Conservation (phyloP, 1,140 invertebrate species). For the Geopemphigus sp. region DNA sequence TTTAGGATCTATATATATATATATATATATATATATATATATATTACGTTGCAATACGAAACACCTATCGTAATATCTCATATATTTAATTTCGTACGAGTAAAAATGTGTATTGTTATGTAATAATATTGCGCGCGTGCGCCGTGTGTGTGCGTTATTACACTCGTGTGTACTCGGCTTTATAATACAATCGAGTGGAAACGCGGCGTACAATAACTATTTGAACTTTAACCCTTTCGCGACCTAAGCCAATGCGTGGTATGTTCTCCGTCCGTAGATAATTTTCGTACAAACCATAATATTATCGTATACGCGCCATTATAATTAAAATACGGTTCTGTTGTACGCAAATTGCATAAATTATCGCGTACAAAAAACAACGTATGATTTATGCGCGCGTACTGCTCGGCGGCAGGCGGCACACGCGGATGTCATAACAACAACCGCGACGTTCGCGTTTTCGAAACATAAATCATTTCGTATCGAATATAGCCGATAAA, state of each 20-base stretch:
- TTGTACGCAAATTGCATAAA: not conserved
- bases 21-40: too few species aligned
- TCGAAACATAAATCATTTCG: too few species aligned
- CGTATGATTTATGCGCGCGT: slow-evolving; percentile 5
- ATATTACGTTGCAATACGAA: too few species aligned
- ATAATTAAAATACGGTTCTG: slow-evolving; percentile 22
- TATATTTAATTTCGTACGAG: not conserved
- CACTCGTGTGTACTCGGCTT: not conserved
- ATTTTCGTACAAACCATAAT: not conserved
- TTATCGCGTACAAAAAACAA: not conserved
- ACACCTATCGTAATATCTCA: too few species aligned
- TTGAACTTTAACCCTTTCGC: slow-evolving; percentile 11
- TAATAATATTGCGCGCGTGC: too few species aligned
- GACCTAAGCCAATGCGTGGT: not conserved
- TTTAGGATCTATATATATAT: too few species aligned
- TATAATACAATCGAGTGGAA: not conserved
- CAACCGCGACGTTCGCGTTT: too few species aligned
- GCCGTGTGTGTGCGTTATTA: too few species aligned
- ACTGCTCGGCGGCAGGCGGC: too few species aligned
- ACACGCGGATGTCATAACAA: too few species aligned
- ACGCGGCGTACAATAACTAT: not conserved
- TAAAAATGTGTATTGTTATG: not conserved
- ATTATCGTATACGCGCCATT: not conserved
- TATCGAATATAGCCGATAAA: too few species aligned
- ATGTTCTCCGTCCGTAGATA: not conserved